Conservation (phyloP, 2,888 invertebrate species). For the Eubasilissa splendida region DNA sequence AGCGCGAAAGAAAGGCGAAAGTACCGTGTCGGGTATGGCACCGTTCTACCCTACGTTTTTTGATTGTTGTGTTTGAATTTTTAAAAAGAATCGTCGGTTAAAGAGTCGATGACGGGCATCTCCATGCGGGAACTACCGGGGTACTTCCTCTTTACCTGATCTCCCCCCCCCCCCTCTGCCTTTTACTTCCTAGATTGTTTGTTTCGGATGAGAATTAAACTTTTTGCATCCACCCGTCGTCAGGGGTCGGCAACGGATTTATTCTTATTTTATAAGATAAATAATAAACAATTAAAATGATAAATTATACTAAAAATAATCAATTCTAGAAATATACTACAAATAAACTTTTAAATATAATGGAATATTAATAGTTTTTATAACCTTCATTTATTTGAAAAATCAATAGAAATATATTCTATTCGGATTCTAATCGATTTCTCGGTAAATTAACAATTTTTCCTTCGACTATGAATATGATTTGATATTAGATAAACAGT, state of each 20-base stretch:
- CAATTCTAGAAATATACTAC: not conserved
- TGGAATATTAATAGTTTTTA: not conserved
- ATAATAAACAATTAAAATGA: not conserved
- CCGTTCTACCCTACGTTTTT: too few relatives aligned
- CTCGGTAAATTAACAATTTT: too few relatives aligned
- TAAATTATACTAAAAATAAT: not conserved
- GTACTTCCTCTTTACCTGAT: not conserved
- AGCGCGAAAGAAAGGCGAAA: too few relatives aligned
- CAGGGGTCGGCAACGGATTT: not conserved
- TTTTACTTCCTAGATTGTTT: not conserved
- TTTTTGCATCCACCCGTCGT: not conserved
- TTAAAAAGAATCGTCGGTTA: too few relatives aligned
- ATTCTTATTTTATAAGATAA: not conserved
- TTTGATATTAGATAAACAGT: too few relatives aligned
- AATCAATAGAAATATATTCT: not conserved
- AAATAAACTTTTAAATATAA: not conserved
- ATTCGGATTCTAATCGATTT: not conserved
- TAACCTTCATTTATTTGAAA: not conserved
- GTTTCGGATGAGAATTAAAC: conserved; percentile 3
- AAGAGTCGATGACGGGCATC: too few relatives aligned
- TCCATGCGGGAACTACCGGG: not conserved
- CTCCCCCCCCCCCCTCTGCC: not conserved
- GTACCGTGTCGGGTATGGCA: too few relatives aligned
- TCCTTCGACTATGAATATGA: too few relatives aligned
- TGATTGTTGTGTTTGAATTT: too few relatives aligned